Percentiles rank a stretch among this genome's conserved stretches.
phyloP scores from a whole-genome alignment of 2,888 invertebrate species.

The Yponomeuta cagnagella region DNA sequence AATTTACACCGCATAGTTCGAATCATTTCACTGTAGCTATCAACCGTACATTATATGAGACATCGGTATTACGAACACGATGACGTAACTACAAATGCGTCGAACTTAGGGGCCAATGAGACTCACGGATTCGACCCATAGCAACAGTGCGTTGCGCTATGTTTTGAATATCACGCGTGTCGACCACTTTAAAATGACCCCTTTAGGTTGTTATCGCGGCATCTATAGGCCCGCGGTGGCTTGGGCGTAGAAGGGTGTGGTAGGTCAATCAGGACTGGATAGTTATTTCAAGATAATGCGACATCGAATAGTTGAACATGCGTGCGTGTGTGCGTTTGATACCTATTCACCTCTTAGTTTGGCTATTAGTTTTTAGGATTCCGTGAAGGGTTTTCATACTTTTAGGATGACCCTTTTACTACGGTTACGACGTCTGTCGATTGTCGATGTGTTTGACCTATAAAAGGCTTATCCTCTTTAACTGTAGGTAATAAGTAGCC shows the following conservation, averaged over 20 bases:
- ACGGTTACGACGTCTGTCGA: no score
- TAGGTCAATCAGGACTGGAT: not conserved
- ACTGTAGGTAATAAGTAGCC: no score
- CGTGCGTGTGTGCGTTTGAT: no score
- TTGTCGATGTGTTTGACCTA: no score
- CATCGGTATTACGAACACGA: not conserved
- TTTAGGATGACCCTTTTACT: no score
- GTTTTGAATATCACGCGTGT: slow-evolving; percentile 14
- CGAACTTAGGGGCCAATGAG: not conserved
- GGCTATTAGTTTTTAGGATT: no score
- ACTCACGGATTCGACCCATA: slow-evolving; percentile 33
- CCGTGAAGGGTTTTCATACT: no score
- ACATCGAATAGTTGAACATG: not conserved
- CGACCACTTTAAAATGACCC: slow-evolving; percentile 25
- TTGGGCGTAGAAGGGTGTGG: not conserved
- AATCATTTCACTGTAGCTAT: no score
- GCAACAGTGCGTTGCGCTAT: slow-evolving; percentile 53
- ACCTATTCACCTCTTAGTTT: no score
- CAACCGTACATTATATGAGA: not conserved
- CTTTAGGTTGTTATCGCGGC: slow-evolving; percentile 19
- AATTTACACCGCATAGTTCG: no score
- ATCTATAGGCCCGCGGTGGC: not conserved
- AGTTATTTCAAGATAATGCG: slow-evolving; percentile 10
- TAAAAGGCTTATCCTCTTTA: no score
- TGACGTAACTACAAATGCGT: not conserved